phyloP scores from a whole-genome alignment of 2,797 vertebrate genomes.

The Mus minutoides region DNA sequence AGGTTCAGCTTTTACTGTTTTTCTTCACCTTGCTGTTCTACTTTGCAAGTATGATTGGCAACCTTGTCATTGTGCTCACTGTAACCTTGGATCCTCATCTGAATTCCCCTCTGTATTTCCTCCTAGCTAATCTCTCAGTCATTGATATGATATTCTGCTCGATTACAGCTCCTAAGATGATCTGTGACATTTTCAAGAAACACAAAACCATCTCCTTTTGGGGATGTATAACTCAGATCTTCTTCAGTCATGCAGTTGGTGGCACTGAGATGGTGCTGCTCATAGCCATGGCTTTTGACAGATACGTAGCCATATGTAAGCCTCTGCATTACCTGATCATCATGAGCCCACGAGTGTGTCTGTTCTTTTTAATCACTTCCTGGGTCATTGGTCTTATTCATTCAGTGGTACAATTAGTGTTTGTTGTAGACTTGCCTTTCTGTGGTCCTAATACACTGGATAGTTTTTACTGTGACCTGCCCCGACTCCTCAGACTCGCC shows the following conservation, averaged over 20 bases:
- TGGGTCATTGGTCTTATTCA: conserved; percentile 64
- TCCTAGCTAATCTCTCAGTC: conserved; percentile 72
- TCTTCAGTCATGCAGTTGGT: conserved; percentile 68
- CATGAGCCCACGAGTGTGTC: conserved; percentile 64
- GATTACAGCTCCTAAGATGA: conserved; percentile 70
- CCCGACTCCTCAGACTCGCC: conserved; percentile 64
- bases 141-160: conserved; percentile 69
- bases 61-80: conserved; percentile 70
- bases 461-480: conserved; percentile 76
- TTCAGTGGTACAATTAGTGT: conserved; percentile 64
- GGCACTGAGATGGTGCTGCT: conserved; percentile 70
- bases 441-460: conserved; percentile 67
- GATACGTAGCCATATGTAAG: conserved; percentile 70
- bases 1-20: conserved; percentile 60
- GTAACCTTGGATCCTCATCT: conserved; percentile 63
- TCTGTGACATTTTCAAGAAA: conserved; percentile 67
- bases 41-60: conserved; percentile 69
- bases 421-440: conserved; percentile 71
- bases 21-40: conserved; percentile 70
- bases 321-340: conserved; percentile 68
- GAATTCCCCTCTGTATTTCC: conserved; percentile 72
- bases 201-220: conserved; percentile 73
- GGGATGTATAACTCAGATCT: conserved; percentile 66
- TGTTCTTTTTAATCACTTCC: conserved; percentile 55
- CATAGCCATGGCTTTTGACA: conserved; percentile 74